phyloP scores from a whole-genome alignment of 2,888 invertebrate species.

The Rhingia rostrata region DNA sequence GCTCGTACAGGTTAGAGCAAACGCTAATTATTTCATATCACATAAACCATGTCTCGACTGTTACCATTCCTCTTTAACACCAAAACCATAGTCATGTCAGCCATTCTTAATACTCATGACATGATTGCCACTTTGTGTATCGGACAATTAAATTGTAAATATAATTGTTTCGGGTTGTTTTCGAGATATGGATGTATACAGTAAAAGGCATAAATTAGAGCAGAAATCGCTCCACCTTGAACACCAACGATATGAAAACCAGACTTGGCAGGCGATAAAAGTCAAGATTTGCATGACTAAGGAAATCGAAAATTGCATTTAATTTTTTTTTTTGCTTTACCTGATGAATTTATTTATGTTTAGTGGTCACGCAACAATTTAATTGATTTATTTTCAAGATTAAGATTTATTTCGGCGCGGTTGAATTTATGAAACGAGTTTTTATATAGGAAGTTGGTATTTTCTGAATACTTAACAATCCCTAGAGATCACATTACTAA shows the following conservation, averaged over 20 bases:
- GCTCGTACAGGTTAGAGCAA: too few relatives aligned
- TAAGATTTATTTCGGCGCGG: not conserved
- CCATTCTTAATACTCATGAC: too few relatives aligned
- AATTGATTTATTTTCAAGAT: not conserved
- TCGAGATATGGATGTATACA: not conserved
- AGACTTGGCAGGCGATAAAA: not conserved
- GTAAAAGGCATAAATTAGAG: not conserved
- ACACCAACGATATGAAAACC: not conserved
- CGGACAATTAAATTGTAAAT: slow-evolving; percentile 1
- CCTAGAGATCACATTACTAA: too few relatives aligned
- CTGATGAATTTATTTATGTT: not conserved
- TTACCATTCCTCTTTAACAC: too few relatives aligned
- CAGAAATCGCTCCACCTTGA: slow-evolving; percentile 22
- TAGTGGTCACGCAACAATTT: slow-evolving; percentile 15
- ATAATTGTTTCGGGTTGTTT: slow-evolving; percentile 2
- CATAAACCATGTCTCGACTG: too few relatives aligned
- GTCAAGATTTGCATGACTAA: not conserved
- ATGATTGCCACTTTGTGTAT: too few relatives aligned
- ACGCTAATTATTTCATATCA: too few relatives aligned
- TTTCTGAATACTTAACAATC: not conserved
- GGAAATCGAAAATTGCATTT: slow-evolving; percentile 3
- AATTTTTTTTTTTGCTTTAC: not conserved
- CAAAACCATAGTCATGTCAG: too few relatives aligned
- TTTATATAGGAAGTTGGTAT: not conserved
- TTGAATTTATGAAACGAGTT: not conserved